Conservation (phyloP, 2,888 invertebrate genomes). For the Tridacna gigas region DNA sequence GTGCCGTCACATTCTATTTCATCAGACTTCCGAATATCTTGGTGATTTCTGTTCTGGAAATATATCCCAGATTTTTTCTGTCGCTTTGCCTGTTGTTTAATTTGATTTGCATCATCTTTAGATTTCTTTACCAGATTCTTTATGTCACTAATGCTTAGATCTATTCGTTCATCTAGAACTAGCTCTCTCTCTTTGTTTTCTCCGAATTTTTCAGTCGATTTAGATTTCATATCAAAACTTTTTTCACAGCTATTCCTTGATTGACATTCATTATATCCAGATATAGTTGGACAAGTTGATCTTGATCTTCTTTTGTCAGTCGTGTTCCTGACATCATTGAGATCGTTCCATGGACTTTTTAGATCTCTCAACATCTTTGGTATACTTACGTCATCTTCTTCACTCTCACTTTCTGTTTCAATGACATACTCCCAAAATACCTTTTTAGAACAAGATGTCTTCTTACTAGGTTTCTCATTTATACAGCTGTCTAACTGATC, state of each 20-base stretch:
- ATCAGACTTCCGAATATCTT: too few relatives aligned
- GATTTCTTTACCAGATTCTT: too few relatives aligned
- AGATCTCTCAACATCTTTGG: conserved; percentile 35
- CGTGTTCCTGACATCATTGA: background rate
- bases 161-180: background rate
- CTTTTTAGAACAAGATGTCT: conserved; percentile 10
- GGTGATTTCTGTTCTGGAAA: too few relatives aligned
- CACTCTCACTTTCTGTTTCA: conserved; percentile 17
- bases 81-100: too few relatives aligned
- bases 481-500: background rate
- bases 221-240: background rate
- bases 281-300: too few relatives aligned
- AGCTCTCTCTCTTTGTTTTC: background rate
- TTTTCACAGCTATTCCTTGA: background rate
- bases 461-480: background rate
- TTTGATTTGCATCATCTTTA: too few relatives aligned
- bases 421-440: conserved; percentile 30
- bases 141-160: too few relatives aligned
- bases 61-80: too few relatives aligned
- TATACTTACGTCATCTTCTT: conserved; percentile 17
- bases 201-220: background rate
- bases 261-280: too few relatives aligned
- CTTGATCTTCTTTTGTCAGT: background rate
- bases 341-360: conserved; percentile 37
- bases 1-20: too few relatives aligned